These are phyloP conservation scores for Telenomus remus DNA, from an alignment of 1,140 invertebrate species.

Conservation along the genomic window DNA sequence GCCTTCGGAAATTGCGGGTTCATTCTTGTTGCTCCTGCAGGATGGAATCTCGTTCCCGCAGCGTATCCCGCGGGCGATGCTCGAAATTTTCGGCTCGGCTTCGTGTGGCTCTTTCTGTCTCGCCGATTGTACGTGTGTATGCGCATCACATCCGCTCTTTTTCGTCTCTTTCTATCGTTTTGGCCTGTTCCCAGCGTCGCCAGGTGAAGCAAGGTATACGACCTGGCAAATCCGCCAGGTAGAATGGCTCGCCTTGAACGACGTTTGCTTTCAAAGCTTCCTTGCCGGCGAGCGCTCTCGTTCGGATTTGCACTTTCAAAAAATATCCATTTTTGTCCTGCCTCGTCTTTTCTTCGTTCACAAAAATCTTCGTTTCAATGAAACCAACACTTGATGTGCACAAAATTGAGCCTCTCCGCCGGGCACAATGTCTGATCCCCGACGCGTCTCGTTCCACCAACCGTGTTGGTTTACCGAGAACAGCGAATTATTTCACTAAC, in stretches of 20 bases:
- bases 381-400: constrained; percentile 15
- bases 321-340: too few relatives aligned
- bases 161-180: constrained; percentile 55
- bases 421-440: constrained; percentile 3
- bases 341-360: constrained; percentile 43
- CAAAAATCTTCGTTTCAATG: constrained; percentile 18
- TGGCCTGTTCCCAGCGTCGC: constrained; percentile 46
- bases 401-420: constrained; percentile 20
- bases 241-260: constrained; percentile 59
- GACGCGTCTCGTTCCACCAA: background rate
- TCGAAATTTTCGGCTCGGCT: constrained; percentile 38
- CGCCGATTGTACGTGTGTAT: constrained; percentile 15
- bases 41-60: constrained; percentile 55
- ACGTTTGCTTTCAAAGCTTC: constrained; percentile 57
- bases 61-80: constrained; percentile 57
- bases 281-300: constrained; percentile 35
- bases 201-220: constrained; percentile 58
- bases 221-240: constrained; percentile 59
- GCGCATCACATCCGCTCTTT: constrained; percentile 32
- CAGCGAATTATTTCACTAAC: constrained; percentile 31
- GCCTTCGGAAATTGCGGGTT: constrained; percentile 63
- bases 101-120: constrained; percentile 35
- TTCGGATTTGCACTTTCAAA: constrained; percentile 41
- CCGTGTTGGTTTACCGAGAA: constrained; percentile 22
- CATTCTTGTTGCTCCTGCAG: constrained; percentile 60